Percentiles rank a stretch among this genome's conserved stretches.
phyloP scores from a whole-genome alignment of 2,113 vertebrate species.

The Capreolus pygargus region DNA sequence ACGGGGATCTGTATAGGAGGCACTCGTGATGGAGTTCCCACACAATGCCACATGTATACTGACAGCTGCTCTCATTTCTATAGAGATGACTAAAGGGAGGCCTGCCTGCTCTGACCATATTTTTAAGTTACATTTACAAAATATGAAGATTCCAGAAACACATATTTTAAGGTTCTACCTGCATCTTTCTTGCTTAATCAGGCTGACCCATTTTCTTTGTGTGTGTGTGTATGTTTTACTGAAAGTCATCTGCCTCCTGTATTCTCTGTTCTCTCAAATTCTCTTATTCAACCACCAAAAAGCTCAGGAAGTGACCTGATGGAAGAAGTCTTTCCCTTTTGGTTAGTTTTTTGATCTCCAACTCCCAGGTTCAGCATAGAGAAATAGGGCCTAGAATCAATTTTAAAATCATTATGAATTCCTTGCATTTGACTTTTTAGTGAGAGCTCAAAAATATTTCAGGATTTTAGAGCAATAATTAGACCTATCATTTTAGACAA shows the following conservation, averaged over 20 bases:
- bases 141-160: not conserved
- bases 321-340: not conserved
- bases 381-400: slow-evolving; percentile 67
- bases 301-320: not conserved
- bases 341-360: not conserved
- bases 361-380: not conserved
- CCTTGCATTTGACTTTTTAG: slow-evolving; percentile 76
- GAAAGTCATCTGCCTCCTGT: not conserved
- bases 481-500: slow-evolving; percentile 82
- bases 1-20: not conserved
- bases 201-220: not conserved
- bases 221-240: not conserved
- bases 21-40: not conserved
- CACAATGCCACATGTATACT: not conserved
- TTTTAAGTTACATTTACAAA: not conserved
- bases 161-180: not conserved
- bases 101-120: not conserved
- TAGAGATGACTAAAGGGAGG: not conserved
- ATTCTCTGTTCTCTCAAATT: not conserved
- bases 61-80: not conserved
- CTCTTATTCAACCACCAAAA: not conserved
- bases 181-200: not conserved
- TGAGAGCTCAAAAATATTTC: slow-evolving; percentile 80
- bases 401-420: slow-evolving; percentile 80
- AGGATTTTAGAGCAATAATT: slow-evolving; percentile 81